Conservation (phyloP, 2,113 vertebrate species). For the Petrocephalus microphthalmus region DNA sequence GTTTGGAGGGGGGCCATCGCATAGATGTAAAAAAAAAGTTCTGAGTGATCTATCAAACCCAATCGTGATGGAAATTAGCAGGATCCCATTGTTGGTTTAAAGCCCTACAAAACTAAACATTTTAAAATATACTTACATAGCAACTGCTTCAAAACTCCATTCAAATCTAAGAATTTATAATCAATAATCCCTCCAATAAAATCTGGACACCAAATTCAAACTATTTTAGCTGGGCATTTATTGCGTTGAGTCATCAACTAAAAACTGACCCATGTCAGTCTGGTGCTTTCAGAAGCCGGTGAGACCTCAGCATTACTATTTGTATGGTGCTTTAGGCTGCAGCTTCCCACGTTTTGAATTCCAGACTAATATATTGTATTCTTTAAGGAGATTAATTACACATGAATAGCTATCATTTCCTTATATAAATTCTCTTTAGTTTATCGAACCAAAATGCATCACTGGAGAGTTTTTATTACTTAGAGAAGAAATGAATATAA, state of each 20-base stretch:
- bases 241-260: neutral
- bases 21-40: neutral
- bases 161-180: neutral
- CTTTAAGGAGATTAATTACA: neutral
- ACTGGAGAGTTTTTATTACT: neutral
- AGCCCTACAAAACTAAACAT: neutral
- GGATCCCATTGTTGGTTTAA: neutral
- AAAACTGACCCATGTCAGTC: neutral
- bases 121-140: neutral
- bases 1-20: neutral
- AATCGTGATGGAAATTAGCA: neutral
- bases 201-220: too few species aligned
- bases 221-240: neutral
- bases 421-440: neutral
- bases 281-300: neutral
- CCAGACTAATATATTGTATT: neutral
- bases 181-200: neutral
- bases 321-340: neutral
- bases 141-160: neutral
- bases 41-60: neutral
- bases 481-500: conserved; percentile 36
- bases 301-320: neutral
- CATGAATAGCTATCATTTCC: neutral
- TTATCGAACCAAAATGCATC: neutral
- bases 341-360: neutral